Evolutionary conservation across 2,113 vertebrate genomes (phyloP).

Genomic region (Ophiodon elongatus): DNA sequence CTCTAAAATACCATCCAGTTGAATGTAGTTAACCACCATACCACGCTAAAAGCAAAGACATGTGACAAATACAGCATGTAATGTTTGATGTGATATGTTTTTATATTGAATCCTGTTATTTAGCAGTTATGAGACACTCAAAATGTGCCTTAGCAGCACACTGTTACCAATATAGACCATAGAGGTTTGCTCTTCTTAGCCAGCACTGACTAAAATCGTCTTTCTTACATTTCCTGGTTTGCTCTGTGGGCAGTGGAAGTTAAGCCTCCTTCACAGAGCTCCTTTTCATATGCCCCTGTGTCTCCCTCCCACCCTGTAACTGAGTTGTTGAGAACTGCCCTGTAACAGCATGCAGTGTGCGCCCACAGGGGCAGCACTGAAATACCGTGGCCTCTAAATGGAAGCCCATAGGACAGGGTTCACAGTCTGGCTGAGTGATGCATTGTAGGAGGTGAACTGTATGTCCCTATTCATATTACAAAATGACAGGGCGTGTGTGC

Average conservation of each 20-base stretch:
- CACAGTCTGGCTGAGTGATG: conserved; percentile 48
- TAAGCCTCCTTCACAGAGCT: conserved; percentile 66
- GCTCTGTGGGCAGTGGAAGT: conserved; percentile 47
- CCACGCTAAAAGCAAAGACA: neutral
- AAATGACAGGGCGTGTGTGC: conserved; percentile 65
- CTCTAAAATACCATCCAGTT: neutral
- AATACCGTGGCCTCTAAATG: conserved; percentile 45
- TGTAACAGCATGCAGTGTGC: conserved; percentile 24
- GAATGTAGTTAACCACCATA: neutral
- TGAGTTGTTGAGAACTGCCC: conserved; percentile 34
- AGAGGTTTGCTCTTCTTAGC: conserved; percentile 23
- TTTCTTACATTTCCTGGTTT: conserved; percentile 55
- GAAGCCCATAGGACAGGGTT: conserved; percentile 16
- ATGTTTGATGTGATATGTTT: neutral
- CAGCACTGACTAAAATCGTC: conserved; percentile 36
- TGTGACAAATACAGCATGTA: neutral
- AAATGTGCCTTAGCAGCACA: conserved; percentile 7
- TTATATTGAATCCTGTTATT: neutral
- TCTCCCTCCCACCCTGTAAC: conserved; percentile 41
- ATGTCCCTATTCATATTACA: conserved; percentile 59
- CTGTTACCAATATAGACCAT: conserved; percentile 31
- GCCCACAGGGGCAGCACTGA: conserved; percentile 39
- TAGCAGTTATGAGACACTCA: neutral
- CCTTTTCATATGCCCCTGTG: conserved; percentile 62
- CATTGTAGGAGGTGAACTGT: conserved; percentile 47